Percentiles rank a stretch among this genome's conserved stretches.
Evolutionary conservation across 35 echinoderm and acorn worm species (phyloP).

Genomic region (Heliocidaris tuberculata): DNA sequence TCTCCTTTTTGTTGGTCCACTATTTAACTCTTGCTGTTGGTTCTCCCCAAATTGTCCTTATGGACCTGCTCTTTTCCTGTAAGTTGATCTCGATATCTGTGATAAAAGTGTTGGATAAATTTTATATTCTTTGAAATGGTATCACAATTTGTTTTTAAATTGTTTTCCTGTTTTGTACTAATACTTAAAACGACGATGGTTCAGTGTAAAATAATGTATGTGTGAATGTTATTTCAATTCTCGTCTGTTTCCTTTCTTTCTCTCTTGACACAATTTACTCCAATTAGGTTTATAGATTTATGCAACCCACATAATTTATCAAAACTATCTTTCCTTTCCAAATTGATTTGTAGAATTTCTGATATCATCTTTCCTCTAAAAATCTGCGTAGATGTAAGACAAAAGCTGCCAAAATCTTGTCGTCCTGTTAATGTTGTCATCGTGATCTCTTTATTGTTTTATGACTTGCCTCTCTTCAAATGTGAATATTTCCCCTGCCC

Average conservation of each 20-base stretch:
- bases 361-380: background rate
- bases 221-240: constrained; percentile 6
- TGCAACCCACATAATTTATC: background rate
- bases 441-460: background rate
- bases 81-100: background rate
- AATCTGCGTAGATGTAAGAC: background rate
- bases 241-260: background rate
- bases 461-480: background rate
- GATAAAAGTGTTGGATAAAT: background rate
- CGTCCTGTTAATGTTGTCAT: background rate
- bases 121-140: background rate
- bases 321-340: constrained; percentile 9
- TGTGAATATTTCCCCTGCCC: background rate
- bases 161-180: background rate
- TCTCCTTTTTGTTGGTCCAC: background rate
- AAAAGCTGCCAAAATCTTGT: background rate
- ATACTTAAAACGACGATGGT: background rate
- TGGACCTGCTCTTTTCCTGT: background rate
- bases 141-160: background rate
- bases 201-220: background rate
- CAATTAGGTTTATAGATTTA: background rate
- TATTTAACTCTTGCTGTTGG: background rate
- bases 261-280: background rate
- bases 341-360: background rate
- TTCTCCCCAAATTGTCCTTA: background rate